Evolutionary conservation across 2,888 invertebrate genomes (phyloP), one percentile per base, ranked within the genome.

Genomic region (Heterodera filipjevi): DNA sequence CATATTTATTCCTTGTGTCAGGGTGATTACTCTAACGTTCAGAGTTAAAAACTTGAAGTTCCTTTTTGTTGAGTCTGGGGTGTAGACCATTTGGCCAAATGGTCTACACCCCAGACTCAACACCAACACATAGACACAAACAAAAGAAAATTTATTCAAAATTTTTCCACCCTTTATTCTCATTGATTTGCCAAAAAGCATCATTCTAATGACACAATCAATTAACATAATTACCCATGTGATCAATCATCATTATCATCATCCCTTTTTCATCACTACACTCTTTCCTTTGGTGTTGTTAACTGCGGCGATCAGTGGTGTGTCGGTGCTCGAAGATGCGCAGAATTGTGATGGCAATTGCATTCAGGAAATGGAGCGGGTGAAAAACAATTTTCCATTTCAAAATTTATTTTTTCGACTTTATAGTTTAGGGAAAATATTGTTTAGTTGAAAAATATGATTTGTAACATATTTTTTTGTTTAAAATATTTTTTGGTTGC

Each of bases 331-430:
- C n/a, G 68, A 68, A 68, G 19, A 35, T 19, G 33, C 22, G 8
- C 68, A 35, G 6, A 68, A 35, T 64, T 75, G 75, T 75, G 75
- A 75, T 75, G 75, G 75, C 12, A 75, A 75, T 75, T 75, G 75
- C 68, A 59, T 75, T 35, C 75, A 75, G 53, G 75, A 75, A 44
- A 75, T 75, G 75, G 75, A 68, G 33, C 27, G 68, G 68, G 75
- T 75, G 16, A 53, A 64, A 33, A 33, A 27, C 16, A 33, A 64
- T 12, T 71, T 10, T 10, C 10, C 44, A n/a, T 2, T 44, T 72
- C 32, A 46, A 73, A 73, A 59, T 10, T 59, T n/a, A 2, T 39
- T 39, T 39, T 2, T 12, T 10, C 0, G 6, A 39, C 8, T 39
- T 39, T 0, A 39, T 0, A 2, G 6, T 39, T 39, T 10, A 39